Evolutionary conservation across 2,113 vertebrate genomes (phyloP).

Genomic region (Rhombomys opimus): DNA sequence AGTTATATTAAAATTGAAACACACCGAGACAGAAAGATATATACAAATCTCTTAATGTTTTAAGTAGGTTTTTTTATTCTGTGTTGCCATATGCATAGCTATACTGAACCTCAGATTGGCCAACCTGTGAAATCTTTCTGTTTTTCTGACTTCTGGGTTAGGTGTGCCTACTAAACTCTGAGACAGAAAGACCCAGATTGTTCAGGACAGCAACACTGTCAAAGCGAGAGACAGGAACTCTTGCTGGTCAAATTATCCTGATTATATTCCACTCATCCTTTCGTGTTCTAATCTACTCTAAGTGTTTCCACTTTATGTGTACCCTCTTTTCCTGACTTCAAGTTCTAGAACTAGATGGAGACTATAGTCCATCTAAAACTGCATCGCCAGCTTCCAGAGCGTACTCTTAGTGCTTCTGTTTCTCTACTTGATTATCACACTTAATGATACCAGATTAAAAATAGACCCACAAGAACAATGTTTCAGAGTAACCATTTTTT

Average conservation of each 20-base stretch:
- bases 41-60: background rate
- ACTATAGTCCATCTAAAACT: background rate
- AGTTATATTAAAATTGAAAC: background rate
- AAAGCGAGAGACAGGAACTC: background rate
- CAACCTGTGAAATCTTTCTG: background rate
- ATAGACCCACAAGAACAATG: background rate
- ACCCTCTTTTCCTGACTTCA: background rate
- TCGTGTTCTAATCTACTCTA: background rate
- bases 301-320: background rate
- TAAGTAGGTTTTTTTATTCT: background rate
- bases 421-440: background rate
- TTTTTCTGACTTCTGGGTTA: background rate
- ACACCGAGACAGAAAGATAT: background rate
- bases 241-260: background rate
- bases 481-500: background rate
- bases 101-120: background rate
- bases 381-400: background rate
- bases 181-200: background rate
- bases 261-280: accelerated
- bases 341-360: background rate
- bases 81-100: background rate
- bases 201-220: background rate
- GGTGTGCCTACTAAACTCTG: background rate
- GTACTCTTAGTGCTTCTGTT: background rate
- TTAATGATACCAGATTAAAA: background rate